These are phyloP conservation scores for Corythornis madagascariensis DNA, from an alignment of 2,113 vertebrate species.

Conservation along the genomic window DNA sequence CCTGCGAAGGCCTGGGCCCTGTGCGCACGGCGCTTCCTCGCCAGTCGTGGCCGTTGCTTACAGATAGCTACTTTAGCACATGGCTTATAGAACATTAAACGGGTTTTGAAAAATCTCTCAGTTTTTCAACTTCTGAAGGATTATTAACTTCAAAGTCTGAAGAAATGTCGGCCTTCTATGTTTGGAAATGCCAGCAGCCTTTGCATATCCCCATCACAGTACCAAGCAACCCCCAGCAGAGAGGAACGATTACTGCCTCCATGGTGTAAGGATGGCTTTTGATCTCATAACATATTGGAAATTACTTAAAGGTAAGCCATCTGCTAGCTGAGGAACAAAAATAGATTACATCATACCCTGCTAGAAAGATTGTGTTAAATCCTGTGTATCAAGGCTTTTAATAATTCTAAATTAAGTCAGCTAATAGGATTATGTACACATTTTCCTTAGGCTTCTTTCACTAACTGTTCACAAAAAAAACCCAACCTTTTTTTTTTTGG, in stretches of 20 bases:
- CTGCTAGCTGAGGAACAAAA: slow-evolving; percentile 85
- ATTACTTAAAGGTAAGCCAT: slow-evolving; percentile 92
- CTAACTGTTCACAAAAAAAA: slow-evolving; percentile 69
- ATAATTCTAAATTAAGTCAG: slow-evolving; percentile 86
- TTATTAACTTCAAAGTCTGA: slow-evolving; percentile 97
- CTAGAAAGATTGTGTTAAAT: slow-evolving; percentile 84
- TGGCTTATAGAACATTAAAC: slow-evolving; percentile 82
- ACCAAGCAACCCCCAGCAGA: slow-evolving; percentile 84
- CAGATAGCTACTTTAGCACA: slow-evolving; percentile 76
- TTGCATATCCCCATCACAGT: slow-evolving; percentile 85
- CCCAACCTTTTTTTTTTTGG: not conserved
- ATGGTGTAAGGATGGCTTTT: slow-evolving; percentile 84
- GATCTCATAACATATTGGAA: slow-evolving; percentile 93
- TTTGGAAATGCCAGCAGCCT: slow-evolving; percentile 95
- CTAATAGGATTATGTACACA: slow-evolving; percentile 86
- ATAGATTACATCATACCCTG: slow-evolving; percentile 92
- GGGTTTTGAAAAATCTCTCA: slow-evolving; percentile 74
- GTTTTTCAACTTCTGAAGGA: slow-evolving; percentile 90
- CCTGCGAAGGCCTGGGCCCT: rapidly evolving
- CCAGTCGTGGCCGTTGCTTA: slow-evolving; percentile 39
- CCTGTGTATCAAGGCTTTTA: slow-evolving; percentile 81
- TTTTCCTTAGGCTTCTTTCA: slow-evolving; percentile 77
- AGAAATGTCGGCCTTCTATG: slow-evolving; percentile 94
- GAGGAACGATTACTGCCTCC: slow-evolving; percentile 86
- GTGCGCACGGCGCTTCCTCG: rapidly evolving